Evolutionary conservation across 2,888 invertebrate species (phyloP), one percentile per base, ranked within the genome.

Genomic region (Blomia tropicalis): DNA sequence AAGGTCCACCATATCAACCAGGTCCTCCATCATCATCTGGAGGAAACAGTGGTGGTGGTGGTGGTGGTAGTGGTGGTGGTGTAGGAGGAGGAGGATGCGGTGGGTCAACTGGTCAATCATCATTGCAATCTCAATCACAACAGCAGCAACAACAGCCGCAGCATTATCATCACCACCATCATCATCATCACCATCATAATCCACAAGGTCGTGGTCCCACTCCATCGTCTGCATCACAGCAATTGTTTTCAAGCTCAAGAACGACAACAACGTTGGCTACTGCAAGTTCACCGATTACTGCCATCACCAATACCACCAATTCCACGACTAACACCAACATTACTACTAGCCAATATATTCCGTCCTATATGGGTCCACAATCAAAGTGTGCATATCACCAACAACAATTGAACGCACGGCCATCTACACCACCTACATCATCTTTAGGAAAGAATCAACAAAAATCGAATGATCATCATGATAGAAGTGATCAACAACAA

Each of bases 371-470:
- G 36, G 36, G 36, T 36, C 36, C 36, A 7, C 36, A 36, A 36
- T 36, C 36, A n/a, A 47, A 47, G 22, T 47, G 51, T 47, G 51
- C 51, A 47, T 47, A 47, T 47, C 51, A 47, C 5, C 51, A 7
- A 19, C 51, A 27, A 7, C 51, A 27, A 54, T 54, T 54, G 25
- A 54, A 4, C 5, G 4, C 11, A 14, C 56, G 2, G 4, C 29
- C 2, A 29, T 36, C 56, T 29, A n/a, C 3, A 25, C 3, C 56
- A 47, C n/a, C 51, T 11, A 7, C 7, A 25, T n/a, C 51, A n/a
- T n/a, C 51, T 14, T n/a, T n/a, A 11, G 7, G 7, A 7, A 7
- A 7, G 7, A 47, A n/a, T 47, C 7, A 7, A 14, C 51, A 7
- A 27, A 47, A 11, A 11, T 7, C n/a, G 5, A n/a, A 7, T n/a